Conservation (phyloP, 2,797 vertebrate genomes). For the Urophycis tenuis region DNA sequence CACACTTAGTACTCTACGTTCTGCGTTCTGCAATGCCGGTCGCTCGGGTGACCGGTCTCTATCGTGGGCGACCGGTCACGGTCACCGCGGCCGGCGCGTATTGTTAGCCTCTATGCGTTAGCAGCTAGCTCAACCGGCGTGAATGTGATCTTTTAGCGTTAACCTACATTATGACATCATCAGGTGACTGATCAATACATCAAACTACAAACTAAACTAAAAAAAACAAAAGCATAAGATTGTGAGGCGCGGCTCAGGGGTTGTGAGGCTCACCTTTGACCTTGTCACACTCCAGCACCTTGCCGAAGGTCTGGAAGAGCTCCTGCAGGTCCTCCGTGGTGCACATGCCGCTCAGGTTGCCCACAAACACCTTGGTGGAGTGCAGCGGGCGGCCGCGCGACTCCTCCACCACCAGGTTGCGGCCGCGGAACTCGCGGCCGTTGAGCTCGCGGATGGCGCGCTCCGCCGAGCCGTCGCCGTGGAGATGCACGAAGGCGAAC, state of each 20-base stretch:
- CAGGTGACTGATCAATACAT: no score
- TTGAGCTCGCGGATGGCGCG: constrained; percentile 88
- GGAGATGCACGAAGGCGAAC: constrained; percentile 93
- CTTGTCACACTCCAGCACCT: constrained; percentile 96
- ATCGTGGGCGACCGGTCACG: neutral
- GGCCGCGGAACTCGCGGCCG: constrained; percentile 86
- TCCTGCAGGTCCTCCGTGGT: constrained; percentile 90
- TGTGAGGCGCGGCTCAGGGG: no score
- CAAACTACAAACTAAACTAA: no score
- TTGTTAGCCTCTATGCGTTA: no score
- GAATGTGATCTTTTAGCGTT: no score
- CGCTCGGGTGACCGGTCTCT: neutral
- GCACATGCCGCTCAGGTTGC: constrained; percentile 93
- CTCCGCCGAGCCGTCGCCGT: constrained; percentile 81
- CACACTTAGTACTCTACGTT: constrained; percentile 23
- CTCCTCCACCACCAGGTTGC: constrained; percentile 90
- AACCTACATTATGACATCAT: no score
- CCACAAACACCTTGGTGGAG: constrained; percentile 97
- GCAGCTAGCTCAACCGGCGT: no score
- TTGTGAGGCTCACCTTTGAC: constrained; percentile 85
- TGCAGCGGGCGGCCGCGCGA: constrained; percentile 86
- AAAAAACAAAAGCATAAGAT: no score
- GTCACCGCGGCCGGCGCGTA: no score
- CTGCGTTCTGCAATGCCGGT: constrained; percentile 9
- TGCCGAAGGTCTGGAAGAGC: constrained; percentile 92